A percentile compares a stretch with the other conserved stretches of the same genome.
phyloP scores from a whole-genome alignment of 2,888 invertebrate genomes.

The Chrysolina haemoptera region DNA sequence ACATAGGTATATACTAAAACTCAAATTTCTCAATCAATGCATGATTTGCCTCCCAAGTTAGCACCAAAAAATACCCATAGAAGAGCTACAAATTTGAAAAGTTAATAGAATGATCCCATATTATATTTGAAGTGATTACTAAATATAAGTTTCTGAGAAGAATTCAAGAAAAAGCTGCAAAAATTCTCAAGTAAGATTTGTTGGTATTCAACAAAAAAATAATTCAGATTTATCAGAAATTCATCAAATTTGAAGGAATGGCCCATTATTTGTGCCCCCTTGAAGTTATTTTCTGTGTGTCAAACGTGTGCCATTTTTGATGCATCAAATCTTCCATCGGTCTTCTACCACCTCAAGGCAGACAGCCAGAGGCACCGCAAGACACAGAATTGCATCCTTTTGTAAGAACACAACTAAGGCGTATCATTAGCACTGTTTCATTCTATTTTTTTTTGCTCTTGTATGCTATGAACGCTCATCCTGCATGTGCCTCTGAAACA shows the following conservation, averaged over 20 bases:
- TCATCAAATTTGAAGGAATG: not conserved
- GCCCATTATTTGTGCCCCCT: constrained; percentile 29
- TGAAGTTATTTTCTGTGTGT: constrained; percentile 25
- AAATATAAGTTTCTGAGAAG: too few species aligned
- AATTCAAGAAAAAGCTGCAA: too few species aligned
- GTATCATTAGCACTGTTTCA: constrained; percentile 67
- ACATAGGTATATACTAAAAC: too few species aligned
- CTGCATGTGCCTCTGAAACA: constrained; percentile 92
- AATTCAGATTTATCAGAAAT: too few species aligned
- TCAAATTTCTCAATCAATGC: too few species aligned
- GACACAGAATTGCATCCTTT: constrained; percentile 69
- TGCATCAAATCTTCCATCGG: constrained; percentile 69
- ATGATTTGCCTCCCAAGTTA: too few species aligned
- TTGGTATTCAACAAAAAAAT: too few species aligned
- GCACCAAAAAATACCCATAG: too few species aligned
- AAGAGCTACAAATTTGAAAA: too few species aligned
- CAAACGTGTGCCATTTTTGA: constrained; percentile 65
- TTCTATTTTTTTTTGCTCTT: constrained; percentile 44
- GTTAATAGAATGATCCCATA: too few species aligned
- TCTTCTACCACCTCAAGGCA: constrained; percentile 65
- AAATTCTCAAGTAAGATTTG: too few species aligned
- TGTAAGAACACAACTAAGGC: constrained; percentile 66
- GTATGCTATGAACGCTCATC: constrained; percentile 74
- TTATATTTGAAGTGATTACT: too few species aligned
- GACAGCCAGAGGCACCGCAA: constrained; percentile 71